phyloP scores from a whole-genome alignment of 2,888 invertebrate genomes.

The Clitarchus hookeri region DNA sequence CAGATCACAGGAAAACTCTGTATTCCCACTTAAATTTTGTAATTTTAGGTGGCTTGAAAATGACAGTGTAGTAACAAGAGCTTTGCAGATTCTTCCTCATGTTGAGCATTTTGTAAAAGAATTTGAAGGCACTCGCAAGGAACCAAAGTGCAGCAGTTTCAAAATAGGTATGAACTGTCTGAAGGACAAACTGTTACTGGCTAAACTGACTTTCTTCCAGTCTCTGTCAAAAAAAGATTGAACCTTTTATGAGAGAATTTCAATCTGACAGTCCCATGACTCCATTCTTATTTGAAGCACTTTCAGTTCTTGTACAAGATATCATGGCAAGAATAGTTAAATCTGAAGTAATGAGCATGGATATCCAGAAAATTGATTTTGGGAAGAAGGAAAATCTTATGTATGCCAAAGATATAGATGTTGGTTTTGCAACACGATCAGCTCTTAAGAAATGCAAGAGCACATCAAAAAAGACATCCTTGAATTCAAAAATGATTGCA shows the following conservation, averaged over 20 bases:
- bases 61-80: neutral
- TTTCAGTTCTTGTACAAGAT: neutral
- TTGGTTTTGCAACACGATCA: too few relatives aligned
- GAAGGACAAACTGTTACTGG: neutral
- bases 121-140: neutral
- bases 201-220: neutral
- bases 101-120: neutral
- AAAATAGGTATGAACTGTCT: neutral
- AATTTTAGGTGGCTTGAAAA: neutral
- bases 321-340: neutral
- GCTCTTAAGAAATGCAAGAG: too few relatives aligned
- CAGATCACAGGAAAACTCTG: neutral
- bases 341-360: neutral
- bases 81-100: neutral
- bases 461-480: too few relatives aligned
- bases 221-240: neutral
- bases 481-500: too few relatives aligned
- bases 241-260: too few relatives aligned
- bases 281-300: too few relatives aligned
- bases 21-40: neutral
- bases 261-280: too few relatives aligned
- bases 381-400: neutral
- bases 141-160: neutral
- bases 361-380: neutral
- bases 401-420: too few relatives aligned